These are phyloP conservation scores for Solen grandis DNA, from an alignment of 1,140 invertebrate species.

Conservation along the genomic window DNA sequence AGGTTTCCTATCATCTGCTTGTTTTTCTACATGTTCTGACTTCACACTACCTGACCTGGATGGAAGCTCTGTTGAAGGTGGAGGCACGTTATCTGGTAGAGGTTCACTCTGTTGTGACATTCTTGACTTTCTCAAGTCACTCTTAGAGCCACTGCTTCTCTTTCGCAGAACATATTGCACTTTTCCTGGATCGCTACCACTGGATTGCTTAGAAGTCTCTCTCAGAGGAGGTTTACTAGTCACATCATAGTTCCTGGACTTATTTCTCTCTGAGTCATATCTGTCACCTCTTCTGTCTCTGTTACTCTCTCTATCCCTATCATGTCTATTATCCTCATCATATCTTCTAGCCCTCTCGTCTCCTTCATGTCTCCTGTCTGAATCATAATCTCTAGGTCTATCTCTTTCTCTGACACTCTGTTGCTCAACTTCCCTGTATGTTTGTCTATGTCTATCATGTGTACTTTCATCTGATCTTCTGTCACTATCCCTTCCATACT, in stretches of 20 bases:
- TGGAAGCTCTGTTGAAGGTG: slow-evolving; percentile 40
- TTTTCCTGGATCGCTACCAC: no score
- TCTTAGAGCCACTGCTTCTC: slow-evolving; percentile 13
- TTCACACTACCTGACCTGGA: no score
- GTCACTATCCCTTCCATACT: no score
- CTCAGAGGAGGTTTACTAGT: neutral
- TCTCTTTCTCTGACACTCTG: no score
- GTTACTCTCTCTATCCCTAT: neutral
- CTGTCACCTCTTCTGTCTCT: neutral
- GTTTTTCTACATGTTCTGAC: no score
- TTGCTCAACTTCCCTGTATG: no score
- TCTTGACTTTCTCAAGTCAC: slow-evolving; percentile 37
- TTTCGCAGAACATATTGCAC: slow-evolving; percentile 43
- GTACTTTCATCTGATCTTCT: no score
- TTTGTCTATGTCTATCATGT: no score
- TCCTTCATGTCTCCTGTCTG: neutral
- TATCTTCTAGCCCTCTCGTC: neutral
- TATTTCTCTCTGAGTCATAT: neutral
- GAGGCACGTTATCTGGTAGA: slow-evolving; percentile 34
- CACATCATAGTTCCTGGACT: neutral
- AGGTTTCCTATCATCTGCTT: neutral
- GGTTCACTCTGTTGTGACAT: slow-evolving; percentile 32
- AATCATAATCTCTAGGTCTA: no score
- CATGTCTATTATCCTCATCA: neutral
- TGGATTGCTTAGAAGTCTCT: neutral